Base-by-base conservation (phyloP, 2,888 invertebrate genomes). In the Andrena hattorfiana region DNA sequence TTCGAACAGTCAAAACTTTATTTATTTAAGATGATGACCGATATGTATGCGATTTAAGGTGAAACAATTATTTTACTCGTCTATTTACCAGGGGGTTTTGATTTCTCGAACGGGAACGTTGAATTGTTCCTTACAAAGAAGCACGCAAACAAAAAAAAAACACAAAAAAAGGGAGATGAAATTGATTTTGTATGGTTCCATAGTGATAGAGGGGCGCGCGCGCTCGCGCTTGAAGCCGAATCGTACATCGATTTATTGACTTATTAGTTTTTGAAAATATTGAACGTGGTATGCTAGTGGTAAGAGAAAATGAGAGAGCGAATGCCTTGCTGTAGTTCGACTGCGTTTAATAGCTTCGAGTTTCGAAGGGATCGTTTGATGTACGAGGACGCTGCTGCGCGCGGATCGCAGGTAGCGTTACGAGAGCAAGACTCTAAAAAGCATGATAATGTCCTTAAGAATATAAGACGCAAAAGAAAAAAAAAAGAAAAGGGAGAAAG, bases 21-120 rank as follows among this genome's bases (percentile, higher is more conserved):
- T 89, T 89, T 88, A 85, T 88, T 82, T 90, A 81, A 81, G 72
- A 87, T 79, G 82, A 88, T 81, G 77, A 86, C 84, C 77, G 86
- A 69, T 85, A 26, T 13, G 81, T 73, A 74, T 84, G 78, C 76
- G 83, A 81, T 76, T 75, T 83, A 71, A 77, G 78, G 66, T 78
- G 69, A 84, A 68, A 79, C 84, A 76, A 80, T 86, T 82, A 88
- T 89, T 89, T 91, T 90, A 87, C 86, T 90, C 90, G 89, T 83
- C 87, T 85, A 88, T 87, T 89, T 88, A 87, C 83, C 74, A 83
- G 86, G 85, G 84, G 77, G 83, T 89, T 91, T 89, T 88, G 83
- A 85, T 89, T 85, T 56, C 85, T 88, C 85, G 82, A 88, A 85
- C 81, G 66, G 85, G 68, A 75, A 81, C 70, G 64, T 13, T 30